Base-by-base conservation (phyloP, 2,888 invertebrate species). In the Sinohyriopsis cumingii region DNA sequence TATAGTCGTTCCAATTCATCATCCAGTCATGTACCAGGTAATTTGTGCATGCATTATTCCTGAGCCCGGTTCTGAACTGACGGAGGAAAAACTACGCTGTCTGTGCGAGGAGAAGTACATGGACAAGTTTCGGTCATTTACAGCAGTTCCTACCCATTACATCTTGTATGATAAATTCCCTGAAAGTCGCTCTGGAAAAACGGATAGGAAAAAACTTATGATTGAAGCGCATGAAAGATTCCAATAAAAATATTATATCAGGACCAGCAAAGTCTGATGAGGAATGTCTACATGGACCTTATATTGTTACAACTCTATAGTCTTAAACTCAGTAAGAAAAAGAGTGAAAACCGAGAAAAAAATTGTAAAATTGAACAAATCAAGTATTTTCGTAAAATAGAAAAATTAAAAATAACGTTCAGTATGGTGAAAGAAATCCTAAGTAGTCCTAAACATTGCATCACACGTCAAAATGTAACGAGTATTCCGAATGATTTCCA, bases 31-130 rank as follows among this genome's bases (percentile, higher is more conserved):
- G 64, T 64, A 64, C 25, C 64, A 64, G 24, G 64, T 64, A 28
- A 55, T 64, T 5, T 64, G 64, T 22, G 64, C 64, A 22, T 64
- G 64, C 64, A 55, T 64, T 28, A 55, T 64, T 28, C 24, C 55
- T 6, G 55, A 64, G 25, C 45, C 20, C 24, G 64, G 55, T 2
- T 20, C 4, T n/a, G 64, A 25, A 12, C 55, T 64, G 18, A 64
- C 64, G 55, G 64, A 64, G 64, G 20, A 54, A 15, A 20, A 64
- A 22, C n/a, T 64, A 18, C 64, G 24, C 55, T 12, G 20, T 15
- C 55, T 45, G n/a, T 64, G 64, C 64, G 64, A 64, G n/a, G 22
- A 54, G 54, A 24, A 55, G 15, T 55, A 64, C 25, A 15, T 55
- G 15, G 64, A 64, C 55, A 64, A 64, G 33, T 19, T 28, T 1